Percentiles rank a stretch among this genome's conserved stretches.
Conservation (phyloP, 2,113 vertebrate genomes). For the Reinhardtius hippoglossoides region DNA sequence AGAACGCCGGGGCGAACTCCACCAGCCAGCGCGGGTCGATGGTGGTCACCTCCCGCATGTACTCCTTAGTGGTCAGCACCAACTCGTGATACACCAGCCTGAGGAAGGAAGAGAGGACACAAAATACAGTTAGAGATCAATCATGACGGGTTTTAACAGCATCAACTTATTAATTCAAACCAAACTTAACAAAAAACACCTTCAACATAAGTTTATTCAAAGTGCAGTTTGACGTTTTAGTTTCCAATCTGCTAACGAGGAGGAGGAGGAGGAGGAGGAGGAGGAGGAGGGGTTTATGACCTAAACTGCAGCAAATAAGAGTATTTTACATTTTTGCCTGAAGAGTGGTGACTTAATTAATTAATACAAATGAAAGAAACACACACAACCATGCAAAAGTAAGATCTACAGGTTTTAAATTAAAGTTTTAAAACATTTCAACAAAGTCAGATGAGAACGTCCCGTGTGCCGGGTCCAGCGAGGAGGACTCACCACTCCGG, state of each 20-base stretch:
- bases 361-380: neutral
- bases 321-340: too few relatives aligned
- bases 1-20: conserved; percentile 93
- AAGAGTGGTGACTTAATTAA: neutral
- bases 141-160: conserved; percentile 76
- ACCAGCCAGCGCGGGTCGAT: conserved; percentile 98
- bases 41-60: conserved; percentile 98
- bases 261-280: too few relatives aligned
- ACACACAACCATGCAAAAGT: too few relatives aligned
- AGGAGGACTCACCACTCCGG: conserved; percentile 89
- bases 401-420: neutral
- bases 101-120: neutral
- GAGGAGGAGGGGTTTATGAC: too few relatives aligned
- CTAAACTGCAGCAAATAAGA: too few relatives aligned
- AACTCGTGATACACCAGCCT: conserved; percentile 98
- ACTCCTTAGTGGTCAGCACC: conserved; percentile 98
- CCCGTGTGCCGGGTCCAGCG: too few relatives aligned
- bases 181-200: neutral
- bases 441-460: too few relatives aligned
- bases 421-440: too few relatives aligned
- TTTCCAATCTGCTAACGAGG: too few relatives aligned
- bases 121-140: neutral
- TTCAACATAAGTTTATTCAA: neutral
- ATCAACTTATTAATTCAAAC: conserved; percentile 78
- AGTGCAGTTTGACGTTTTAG: too few relatives aligned